Evolutionary conservation across 1,140 invertebrate species (phyloP), one percentile per base, ranked within the genome.

Genomic region (Ruditapes philippinarum): DNA sequence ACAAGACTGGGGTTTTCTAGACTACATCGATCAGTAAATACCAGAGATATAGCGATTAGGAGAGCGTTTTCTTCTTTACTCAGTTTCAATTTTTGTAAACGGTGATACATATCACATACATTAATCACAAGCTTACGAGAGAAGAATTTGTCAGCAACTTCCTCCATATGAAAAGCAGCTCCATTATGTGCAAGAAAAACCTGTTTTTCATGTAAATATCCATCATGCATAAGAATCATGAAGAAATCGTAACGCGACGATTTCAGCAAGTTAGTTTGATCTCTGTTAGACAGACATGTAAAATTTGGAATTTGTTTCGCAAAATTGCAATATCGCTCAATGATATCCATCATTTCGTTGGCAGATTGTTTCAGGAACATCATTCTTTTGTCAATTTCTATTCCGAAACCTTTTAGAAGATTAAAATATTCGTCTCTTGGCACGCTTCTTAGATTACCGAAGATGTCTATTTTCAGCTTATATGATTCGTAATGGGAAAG

Each of bases 111-210:
- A 42, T 74, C 73, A 40, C 68, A 76, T 22, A 86, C 73, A 42
- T 57, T 76, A 36, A 38, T 62, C 0, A 86, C 68, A 22, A 86
- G 83, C 38, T 86, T 40, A 12, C 83, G n/a, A 3, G 83, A 86
- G 42, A 86, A 86, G 33, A 86, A 86, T n/a, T 76, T 86, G 38
- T 86, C 83, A 25, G 83, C 83, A 1, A 76, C 83, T 38, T 86
- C 83, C n/a, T 86, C 83, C 33, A 25, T 70, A 28, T 86, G 83
- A 33, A 86, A 76, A 17, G 83, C 83, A 4, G 42, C 49, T 3
- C 83, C 83, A 38, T 74, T 86, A 31, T 86, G 83, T 40, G 83
- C 68, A 11, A 86, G 45, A 62, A 86, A 86, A 12, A 76, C 73
- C 40, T 86, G 42, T 17, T 86, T 9, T n/a, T 86, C 83, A 25